These are phyloP conservation scores for Micromussa lordhowensis DNA, from an alignment of 92 coral and sea anemone species.

Conservation along the genomic window DNA sequence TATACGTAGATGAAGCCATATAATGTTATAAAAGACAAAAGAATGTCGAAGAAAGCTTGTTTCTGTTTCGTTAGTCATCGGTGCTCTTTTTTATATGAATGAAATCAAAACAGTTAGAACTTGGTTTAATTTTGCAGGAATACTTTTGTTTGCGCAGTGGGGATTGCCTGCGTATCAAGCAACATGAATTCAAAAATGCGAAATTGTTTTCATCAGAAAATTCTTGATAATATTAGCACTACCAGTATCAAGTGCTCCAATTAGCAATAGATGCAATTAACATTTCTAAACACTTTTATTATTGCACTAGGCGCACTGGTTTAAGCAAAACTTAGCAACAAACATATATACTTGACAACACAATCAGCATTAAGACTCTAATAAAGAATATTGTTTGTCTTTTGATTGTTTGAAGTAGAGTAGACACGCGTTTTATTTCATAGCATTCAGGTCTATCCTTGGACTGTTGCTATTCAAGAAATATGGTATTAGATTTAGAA, in stretches of 20 bases:
- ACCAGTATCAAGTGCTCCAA: neutral
- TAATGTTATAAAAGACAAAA: neutral
- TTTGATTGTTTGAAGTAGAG: neutral
- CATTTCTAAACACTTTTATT: neutral
- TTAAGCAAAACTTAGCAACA: neutral
- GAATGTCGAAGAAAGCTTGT: neutral
- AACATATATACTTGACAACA: neutral
- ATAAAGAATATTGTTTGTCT: conserved; percentile 8
- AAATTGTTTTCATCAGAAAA: neutral
- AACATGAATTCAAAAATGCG: neutral
- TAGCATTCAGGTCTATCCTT: neutral
- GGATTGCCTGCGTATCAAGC: neutral
- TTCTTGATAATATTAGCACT: neutral
- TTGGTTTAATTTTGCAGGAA: neutral
- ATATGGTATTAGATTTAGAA: neutral
- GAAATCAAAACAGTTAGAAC: neutral
- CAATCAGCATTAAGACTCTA: too few species aligned
- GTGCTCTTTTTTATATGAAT: neutral
- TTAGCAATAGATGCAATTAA: neutral
- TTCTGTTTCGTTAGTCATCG: neutral
- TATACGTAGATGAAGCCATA: neutral
- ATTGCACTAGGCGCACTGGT: neutral
- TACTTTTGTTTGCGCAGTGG: neutral
- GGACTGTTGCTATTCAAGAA: neutral
- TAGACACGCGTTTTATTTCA: neutral